These are phyloP conservation scores for Chlorodrepanis virens DNA, from an alignment of 2,113 vertebrate species.

Conservation along the genomic window DNA sequence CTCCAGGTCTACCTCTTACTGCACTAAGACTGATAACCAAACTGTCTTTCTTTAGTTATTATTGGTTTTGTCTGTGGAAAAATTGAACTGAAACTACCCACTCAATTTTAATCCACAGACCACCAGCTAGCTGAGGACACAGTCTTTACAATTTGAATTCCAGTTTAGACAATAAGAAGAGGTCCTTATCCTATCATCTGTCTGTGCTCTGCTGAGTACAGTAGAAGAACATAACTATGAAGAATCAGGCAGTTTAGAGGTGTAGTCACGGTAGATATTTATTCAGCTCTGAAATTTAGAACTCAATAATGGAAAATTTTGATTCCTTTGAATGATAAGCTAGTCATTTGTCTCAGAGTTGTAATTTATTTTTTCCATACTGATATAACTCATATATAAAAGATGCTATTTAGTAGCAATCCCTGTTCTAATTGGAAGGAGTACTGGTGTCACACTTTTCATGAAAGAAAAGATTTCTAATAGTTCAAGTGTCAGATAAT, in stretches of 20 bases:
- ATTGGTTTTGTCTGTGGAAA: neutral
- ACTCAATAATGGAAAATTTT: neutral
- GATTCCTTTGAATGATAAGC: neutral
- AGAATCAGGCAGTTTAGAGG: neutral
- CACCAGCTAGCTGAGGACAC: neutral
- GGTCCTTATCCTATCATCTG: neutral
- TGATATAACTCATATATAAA: neutral
- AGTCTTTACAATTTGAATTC: neutral
- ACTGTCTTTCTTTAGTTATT: neutral
- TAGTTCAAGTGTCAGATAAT: neutral
- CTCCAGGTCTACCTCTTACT: neutral
- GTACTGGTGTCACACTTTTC: accelerated
- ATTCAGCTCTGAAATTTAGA: neutral
- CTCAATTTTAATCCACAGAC: neutral
- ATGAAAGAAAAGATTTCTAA: neutral
- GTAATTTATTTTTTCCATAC: neutral
- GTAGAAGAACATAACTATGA: neutral
- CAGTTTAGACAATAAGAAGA: neutral
- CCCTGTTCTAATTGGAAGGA: neutral
- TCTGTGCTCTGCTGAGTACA: neutral
- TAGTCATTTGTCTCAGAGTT: neutral
- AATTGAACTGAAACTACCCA: neutral
- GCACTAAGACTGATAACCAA: neutral
- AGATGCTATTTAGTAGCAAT: neutral
- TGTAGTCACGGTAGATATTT: neutral